phyloP scores from a whole-genome alignment of 1,140 invertebrate genomes.

The Drosophila navojoa region DNA sequence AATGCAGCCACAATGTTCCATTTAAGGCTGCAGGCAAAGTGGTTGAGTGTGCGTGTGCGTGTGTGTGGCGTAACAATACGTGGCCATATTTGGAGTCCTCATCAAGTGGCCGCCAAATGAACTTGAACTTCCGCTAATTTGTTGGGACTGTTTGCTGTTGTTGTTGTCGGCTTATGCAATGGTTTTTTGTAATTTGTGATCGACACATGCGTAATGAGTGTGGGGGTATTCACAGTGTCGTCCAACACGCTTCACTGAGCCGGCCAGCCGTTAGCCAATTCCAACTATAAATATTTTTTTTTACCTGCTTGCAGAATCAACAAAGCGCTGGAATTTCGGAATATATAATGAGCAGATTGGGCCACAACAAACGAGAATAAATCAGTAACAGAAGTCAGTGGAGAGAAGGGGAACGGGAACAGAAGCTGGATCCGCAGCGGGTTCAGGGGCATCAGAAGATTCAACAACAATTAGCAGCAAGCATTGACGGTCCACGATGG shows the following conservation, averaged over 20 bases:
- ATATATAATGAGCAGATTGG: constrained; percentile 61
- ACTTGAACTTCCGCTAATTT: constrained; percentile 77
- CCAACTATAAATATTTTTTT: constrained; percentile 1
- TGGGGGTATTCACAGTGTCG: constrained; percentile 41
- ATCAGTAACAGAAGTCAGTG: constrained; percentile 19
- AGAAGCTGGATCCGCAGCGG: background rate
- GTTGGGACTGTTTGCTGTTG: constrained; percentile 32
- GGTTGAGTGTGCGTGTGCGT: constrained; percentile 5
- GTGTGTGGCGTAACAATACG: constrained; percentile 15
- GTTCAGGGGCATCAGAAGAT: background rate
- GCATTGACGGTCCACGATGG: constrained; percentile 5
- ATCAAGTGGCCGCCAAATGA: constrained; percentile 59
- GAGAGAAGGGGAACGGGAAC: constrained; percentile 2
- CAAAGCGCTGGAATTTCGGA: constrained; percentile 45
- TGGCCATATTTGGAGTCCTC: constrained; percentile 58
- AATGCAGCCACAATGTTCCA: constrained; percentile 48
- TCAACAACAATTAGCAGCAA: constrained; percentile 1
- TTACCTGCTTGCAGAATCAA: constrained; percentile 55
- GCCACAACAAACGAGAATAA: constrained; percentile 29
- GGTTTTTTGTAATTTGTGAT: constrained; percentile 52
- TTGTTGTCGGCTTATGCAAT: constrained; percentile 64
- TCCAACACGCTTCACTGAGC: constrained; percentile 35
- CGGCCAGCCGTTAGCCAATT: constrained; percentile 54
- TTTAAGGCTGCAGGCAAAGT: constrained; percentile 58
- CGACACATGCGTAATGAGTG: constrained; percentile 50